Conservation (phyloP, 2,797 vertebrate genomes). For the Eutrigla gurnardus region DNA sequence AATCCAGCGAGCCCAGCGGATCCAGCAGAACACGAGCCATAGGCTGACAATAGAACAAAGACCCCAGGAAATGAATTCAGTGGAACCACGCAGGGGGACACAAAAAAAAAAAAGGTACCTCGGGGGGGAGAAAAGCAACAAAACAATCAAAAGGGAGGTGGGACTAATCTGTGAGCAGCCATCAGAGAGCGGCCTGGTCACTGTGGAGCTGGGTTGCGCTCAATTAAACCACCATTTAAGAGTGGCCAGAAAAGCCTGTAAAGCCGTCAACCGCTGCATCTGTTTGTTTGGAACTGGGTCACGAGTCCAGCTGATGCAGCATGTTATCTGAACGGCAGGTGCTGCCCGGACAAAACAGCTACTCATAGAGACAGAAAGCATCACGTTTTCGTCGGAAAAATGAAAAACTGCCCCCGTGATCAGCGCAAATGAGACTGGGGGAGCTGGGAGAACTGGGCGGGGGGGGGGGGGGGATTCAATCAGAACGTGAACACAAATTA, state of each 20-base stretch:
- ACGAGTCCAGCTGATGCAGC: constrained; percentile 59
- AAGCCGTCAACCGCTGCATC: constrained; percentile 43
- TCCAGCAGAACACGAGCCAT: constrained; percentile 63
- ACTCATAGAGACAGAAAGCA: constrained; percentile 5
- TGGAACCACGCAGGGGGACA: constrained; percentile 57
- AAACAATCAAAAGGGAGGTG: constrained; percentile 67
- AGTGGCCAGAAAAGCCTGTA: constrained; percentile 44
- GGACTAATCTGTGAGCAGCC: constrained; percentile 64
- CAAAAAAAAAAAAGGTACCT: constrained; percentile 52
- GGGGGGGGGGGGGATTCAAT: constrained; percentile 25
- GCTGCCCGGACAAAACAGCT: constrained; percentile 32
- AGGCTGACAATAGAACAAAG: constrained; percentile 70
- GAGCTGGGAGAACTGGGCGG: constrained; percentile 23
- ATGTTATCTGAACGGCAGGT: constrained; percentile 41
- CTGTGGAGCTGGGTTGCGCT: constrained; percentile 20
- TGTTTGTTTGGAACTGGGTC: constrained; percentile 55
- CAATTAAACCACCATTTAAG: constrained; percentile 68
- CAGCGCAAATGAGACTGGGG: constrained; percentile 21
- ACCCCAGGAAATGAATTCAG: constrained; percentile 66
- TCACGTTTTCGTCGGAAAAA: constrained; percentile 38
- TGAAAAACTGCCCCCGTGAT: constrained; percentile 36
- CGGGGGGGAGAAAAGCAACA: constrained; percentile 51
- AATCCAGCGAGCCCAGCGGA: constrained; percentile 62
- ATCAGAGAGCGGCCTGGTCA: constrained; percentile 51
- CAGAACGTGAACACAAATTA: constrained; percentile 41